Evolutionary conservation across 2,797 vertebrate genomes (phyloP).

Genomic region (Phoxinus dragarum): DNA sequence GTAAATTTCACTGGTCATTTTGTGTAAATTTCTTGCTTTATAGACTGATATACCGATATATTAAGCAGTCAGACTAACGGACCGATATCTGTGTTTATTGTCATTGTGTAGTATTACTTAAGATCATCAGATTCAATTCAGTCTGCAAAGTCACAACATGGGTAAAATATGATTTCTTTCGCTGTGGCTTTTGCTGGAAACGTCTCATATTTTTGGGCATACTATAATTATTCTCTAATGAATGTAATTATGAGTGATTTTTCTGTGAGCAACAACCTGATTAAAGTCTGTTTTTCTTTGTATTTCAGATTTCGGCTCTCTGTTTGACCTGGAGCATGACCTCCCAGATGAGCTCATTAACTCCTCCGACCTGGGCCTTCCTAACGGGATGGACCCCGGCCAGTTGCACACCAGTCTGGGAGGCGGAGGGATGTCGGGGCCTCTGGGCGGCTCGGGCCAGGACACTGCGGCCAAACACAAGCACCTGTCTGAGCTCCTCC

Average conservation of each 20-base stretch:
- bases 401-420: constrained; percentile 90
- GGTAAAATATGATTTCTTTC: background rate
- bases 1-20: background rate
- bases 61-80: background rate
- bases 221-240: background rate
- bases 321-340: constrained; percentile 97
- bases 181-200: background rate
- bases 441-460: constrained; percentile 74
- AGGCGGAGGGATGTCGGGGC: constrained; percentile 70
- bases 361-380: constrained; percentile 90
- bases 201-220: no score
- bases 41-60: background rate
- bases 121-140: background rate
- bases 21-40: background rate
- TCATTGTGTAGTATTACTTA: background rate
- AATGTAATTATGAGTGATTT: background rate
- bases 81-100: background rate
- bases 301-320: constrained; percentile 90
- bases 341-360: constrained; percentile 97
- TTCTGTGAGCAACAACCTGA: background rate
- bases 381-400: constrained; percentile 89
- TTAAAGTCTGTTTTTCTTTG: constrained; percentile 45
- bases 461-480: constrained; percentile 98
- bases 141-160: background rate
- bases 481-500: constrained; percentile 94